Evolutionary conservation across 2,113 vertebrate species (phyloP).

Genomic region (Ammospiza caudacuta): DNA sequence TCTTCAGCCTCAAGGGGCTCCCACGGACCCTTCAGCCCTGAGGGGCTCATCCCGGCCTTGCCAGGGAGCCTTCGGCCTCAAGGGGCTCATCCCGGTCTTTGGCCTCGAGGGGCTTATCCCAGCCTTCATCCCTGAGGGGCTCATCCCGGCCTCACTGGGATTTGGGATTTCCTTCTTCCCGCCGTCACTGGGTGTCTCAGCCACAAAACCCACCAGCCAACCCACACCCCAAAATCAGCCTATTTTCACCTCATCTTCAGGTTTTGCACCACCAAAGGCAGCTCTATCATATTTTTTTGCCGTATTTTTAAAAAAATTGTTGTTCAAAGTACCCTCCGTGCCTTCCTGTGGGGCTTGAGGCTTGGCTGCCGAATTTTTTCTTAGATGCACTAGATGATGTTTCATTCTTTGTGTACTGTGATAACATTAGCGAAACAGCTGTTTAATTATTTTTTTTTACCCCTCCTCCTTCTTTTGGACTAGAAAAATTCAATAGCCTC

Average conservation of each 20-base stretch:
- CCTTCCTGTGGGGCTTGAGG: neutral
- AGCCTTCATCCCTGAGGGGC: too few relatives aligned
- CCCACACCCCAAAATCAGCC: accelerated
- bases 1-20: too few relatives aligned
- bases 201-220: accelerated
- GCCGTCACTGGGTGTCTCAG: accelerated
- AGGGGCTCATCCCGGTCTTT: too few relatives aligned
- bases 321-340: accelerated
- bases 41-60: too few relatives aligned
- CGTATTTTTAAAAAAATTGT: accelerated
- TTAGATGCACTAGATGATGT: accelerated
- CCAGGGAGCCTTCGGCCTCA: too few relatives aligned
- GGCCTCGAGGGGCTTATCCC: too few relatives aligned
- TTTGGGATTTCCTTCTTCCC: neutral
- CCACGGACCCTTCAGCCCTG: too few relatives aligned
- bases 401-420: neutral
- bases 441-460: neutral
- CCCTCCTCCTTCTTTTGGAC: neutral
- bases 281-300: accelerated
- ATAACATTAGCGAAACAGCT: neutral
- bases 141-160: accelerated
- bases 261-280: neutral
- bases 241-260: accelerated
- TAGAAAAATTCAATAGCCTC: neutral
- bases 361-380: neutral